These are phyloP conservation scores for Diogma glabrata DNA, from an alignment of 2,888 invertebrate species.

Conservation along the genomic window DNA sequence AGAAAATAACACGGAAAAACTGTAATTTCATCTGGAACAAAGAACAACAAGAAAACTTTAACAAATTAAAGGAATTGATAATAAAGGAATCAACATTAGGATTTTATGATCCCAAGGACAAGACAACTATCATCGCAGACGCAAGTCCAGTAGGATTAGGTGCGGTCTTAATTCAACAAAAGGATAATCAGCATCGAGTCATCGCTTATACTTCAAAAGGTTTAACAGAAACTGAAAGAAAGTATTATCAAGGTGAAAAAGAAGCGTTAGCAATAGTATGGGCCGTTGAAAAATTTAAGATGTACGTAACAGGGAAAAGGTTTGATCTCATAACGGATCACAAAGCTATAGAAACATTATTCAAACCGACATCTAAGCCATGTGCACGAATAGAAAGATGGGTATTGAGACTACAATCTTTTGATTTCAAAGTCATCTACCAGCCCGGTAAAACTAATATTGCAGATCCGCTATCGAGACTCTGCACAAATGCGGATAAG, in stretches of 20 bases:
- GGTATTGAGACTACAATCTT: neutral
- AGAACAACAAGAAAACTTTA: neutral
- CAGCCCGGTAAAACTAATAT: neutral
- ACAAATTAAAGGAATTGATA: neutral
- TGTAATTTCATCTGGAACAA: neutral
- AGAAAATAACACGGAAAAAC: neutral
- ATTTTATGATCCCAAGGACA: neutral
- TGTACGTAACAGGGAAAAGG: neutral
- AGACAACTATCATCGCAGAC: neutral
- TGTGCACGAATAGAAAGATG: neutral
- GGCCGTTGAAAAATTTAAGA: neutral
- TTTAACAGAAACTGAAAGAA: neutral
- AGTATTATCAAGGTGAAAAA: neutral
- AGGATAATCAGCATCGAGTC: neutral
- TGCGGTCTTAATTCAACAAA: neutral
- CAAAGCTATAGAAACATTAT: neutral
- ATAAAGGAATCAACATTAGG: neutral
- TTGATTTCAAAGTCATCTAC: neutral
- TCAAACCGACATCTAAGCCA: neutral
- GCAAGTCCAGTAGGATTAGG: neutral
- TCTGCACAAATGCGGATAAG: too few relatives aligned
- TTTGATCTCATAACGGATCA: neutral
- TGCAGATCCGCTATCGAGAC: neutral
- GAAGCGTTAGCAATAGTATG: neutral
- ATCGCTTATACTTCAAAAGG: neutral